A percentile compares a stretch with the other conserved stretches of the same genome.
phyloP scores from a whole-genome alignment of 1,140 invertebrate species.

The Lithobius niger region DNA sequence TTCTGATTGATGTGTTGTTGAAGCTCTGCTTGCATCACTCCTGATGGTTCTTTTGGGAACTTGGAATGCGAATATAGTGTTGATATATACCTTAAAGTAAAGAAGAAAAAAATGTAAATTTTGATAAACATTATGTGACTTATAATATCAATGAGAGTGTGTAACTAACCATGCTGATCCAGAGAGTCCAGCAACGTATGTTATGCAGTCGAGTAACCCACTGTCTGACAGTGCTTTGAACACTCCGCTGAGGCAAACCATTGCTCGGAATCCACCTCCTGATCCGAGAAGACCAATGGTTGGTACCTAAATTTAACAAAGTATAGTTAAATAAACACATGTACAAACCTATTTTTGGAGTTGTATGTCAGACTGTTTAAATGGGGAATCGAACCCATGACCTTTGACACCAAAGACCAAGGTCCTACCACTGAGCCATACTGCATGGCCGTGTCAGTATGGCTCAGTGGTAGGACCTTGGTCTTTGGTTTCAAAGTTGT shows the following conservation, averaged over 20 bases:
- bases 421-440: too few relatives aligned
- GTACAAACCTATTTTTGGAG: too few relatives aligned
- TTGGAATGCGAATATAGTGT: slow-evolving; percentile 21
- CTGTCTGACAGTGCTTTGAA: slow-evolving; percentile 33
- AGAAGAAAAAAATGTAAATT: background rate
- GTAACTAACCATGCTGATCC: slow-evolving; percentile 35
- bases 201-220: slow-evolving; percentile 32
- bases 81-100: slow-evolving; percentile 27
- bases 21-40: slow-evolving; percentile 32
- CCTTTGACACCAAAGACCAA: too few relatives aligned
- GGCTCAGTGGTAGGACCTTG: too few relatives aligned
- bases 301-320: slow-evolving; percentile 27
- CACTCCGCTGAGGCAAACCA: slow-evolving; percentile 35
- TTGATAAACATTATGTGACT: background rate
- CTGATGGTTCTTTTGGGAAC: slow-evolving; percentile 17
- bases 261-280: slow-evolving; percentile 38
- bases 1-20: slow-evolving; percentile 31
- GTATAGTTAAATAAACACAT: background rate
- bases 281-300: slow-evolving; percentile 36
- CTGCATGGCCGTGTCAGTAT: too few relatives aligned
- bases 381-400: too few relatives aligned
- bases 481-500: too few relatives aligned
- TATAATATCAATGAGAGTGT: background rate
- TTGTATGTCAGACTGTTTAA: too few relatives aligned
- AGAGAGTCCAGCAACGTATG: slow-evolving; percentile 34